phyloP scores from a whole-genome alignment of 2,797 vertebrate genomes.

The Spondyliosoma cantharus region DNA sequence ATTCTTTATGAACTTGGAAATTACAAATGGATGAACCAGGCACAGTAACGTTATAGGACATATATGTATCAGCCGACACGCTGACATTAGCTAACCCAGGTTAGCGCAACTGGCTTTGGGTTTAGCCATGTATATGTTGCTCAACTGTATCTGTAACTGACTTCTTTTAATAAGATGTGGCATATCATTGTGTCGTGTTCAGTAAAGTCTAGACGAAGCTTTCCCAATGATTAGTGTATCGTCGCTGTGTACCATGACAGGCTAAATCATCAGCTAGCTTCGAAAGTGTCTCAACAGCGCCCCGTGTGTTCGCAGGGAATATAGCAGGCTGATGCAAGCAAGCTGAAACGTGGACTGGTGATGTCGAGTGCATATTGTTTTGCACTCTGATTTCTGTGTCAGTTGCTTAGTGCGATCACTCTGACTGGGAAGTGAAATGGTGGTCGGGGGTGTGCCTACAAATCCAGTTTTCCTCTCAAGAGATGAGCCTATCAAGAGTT shows the following conservation, averaged over 20 bases:
- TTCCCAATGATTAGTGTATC: neutral
- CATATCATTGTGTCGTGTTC: fast-evolving
- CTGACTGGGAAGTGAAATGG: neutral
- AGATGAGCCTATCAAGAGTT: neutral
- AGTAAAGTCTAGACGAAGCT: neutral
- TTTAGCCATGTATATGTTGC: neutral
- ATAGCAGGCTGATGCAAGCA: slow-evolving; percentile 85
- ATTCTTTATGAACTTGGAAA: slow-evolving; percentile 1
- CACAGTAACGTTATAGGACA: no score
- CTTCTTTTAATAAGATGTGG: neutral
- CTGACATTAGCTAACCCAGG: slow-evolving; percentile 8
- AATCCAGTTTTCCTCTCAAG: neutral
- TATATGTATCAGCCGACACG: neutral
- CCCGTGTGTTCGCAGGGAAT: slow-evolving; percentile 9
- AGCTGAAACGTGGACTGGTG: slow-evolving; percentile 56
- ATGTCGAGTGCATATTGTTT: neutral
- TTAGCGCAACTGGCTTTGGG: neutral
- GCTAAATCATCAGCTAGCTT: neutral
- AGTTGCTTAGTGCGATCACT: neutral
- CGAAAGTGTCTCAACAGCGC: slow-evolving; percentile 56
- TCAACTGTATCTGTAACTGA: neutral
- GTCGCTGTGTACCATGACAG: neutral
- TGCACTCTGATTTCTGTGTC: neutral
- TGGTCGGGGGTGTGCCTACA: neutral
- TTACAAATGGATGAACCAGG: neutral